Evolutionary conservation across 2,888 invertebrate species (phyloP), one percentile per base, ranked within the genome.

Genomic region (Meteorus cinctellus): DNA sequence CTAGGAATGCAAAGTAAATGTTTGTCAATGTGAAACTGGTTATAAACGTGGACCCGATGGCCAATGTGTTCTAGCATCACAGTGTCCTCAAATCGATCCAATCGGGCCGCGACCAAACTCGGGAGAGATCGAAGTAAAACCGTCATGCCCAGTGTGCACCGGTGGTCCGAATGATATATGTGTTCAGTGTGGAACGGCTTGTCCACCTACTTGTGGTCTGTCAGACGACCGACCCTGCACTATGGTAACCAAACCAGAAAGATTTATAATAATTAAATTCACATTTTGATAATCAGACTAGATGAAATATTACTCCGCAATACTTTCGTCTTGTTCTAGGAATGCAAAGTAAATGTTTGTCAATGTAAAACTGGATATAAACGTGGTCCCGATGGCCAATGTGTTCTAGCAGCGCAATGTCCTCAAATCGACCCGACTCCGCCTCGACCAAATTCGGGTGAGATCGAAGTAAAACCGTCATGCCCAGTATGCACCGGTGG

Each of bases 401-500:
- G 55, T 19, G 55, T 55, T 55, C 55, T 4, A 4, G 19, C 3
- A 5, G 14, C 2, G 0, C 19, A 55, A 16, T 55, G 55, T 55
- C 19, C 55, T 19, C 24, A 5, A 6, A 12, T 41, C 12, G 10
- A 19, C 8, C n/a, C 55, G 34, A 34, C 5, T 34, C 34, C 34
- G 2, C 34, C 8, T 34, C n/a, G n/a, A n/a, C n/a, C n/a, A n/a
- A n/a, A n/a, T n/a, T n/a, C n/a, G n/a, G n/a, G n/a, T n/a, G n/a
- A n/a, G n/a, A n/a, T n/a, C 24, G 24, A 24, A 24, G 24, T 24
- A 24, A 1, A 24, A 24, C 24, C 24, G 24, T 24, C 12, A n/a
- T 67, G 67, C 27, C 36, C 67, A 29, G 31, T 48, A 4, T 68
- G 68, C 12, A 51, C 29, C 16, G 68, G 68, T 51, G 68, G 67